Evolutionary conservation across 2,113 vertebrate genomes (phyloP).

Genomic region (Bambusicola thoracicus): DNA sequence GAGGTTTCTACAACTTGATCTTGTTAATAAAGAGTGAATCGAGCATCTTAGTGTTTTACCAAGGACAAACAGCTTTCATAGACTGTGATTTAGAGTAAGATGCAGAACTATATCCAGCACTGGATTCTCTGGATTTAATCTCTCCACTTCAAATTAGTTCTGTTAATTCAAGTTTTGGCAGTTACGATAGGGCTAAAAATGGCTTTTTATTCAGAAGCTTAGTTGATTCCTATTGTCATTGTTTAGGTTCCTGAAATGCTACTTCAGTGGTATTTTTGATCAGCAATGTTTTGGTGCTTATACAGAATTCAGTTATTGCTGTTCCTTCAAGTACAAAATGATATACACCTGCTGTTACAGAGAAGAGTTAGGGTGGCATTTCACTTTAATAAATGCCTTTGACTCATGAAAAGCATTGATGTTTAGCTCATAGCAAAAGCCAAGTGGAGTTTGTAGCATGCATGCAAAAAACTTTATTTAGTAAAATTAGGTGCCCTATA

Average conservation of each 20-base stretch:
- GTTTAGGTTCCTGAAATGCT: background rate
- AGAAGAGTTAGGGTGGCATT: background rate
- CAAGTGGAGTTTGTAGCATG: background rate
- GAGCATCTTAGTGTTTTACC: background rate
- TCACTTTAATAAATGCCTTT: background rate
- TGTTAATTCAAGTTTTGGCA: background rate
- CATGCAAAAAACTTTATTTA: background rate
- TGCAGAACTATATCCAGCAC: background rate
- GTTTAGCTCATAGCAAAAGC: background rate
- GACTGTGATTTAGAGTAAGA: background rate
- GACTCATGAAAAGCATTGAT: background rate
- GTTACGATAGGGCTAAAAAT: background rate
- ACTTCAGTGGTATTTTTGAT: background rate
- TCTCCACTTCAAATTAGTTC: background rate
- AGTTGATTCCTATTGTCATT: too few species aligned
- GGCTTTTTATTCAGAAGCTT: background rate
- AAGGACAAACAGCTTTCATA: background rate
- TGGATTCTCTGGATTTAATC: background rate
- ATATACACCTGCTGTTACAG: accelerated
- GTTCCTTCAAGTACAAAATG: background rate
- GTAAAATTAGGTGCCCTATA: background rate
- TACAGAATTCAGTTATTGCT: background rate
- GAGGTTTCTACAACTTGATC: background rate
- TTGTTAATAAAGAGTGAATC: background rate
- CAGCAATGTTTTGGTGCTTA: background rate